Evolutionary conservation across 2,888 invertebrate genomes (phyloP).

Genomic region (Melipona beecheii): DNA sequence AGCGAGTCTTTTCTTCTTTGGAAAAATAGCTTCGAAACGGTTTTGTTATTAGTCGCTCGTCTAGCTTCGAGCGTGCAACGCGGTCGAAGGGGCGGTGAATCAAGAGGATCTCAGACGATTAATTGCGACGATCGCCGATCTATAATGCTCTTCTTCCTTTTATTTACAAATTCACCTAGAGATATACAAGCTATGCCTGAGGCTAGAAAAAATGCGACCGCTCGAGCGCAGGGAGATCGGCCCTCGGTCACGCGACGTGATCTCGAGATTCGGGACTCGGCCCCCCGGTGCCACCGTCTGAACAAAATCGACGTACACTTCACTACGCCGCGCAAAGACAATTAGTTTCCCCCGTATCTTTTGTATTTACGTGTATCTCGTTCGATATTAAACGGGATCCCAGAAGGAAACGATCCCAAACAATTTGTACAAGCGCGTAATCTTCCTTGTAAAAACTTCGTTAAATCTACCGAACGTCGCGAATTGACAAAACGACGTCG

Average conservation of each 20-base stretch:
- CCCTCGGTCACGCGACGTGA: neutral
- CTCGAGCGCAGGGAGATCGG: slow-evolving; percentile 63
- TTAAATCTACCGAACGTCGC: neutral
- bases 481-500: neutral
- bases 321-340: slow-evolving; percentile 21
- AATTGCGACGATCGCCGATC: slow-evolving; percentile 51
- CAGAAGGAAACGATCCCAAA: slow-evolving; percentile 19
- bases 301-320: slow-evolving; percentile 23
- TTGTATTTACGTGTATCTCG: neutral
- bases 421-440: neutral
- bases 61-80: slow-evolving; percentile 2
- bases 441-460: slow-evolving; percentile 24
- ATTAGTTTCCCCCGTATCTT: neutral
- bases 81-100: slow-evolving; percentile 12
- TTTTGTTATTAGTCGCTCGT: slow-evolving; percentile 3
- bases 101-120: slow-evolving; percentile 22
- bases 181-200: slow-evolving; percentile 68
- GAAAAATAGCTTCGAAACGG: slow-evolving; percentile 53
- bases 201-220: slow-evolving; percentile 69
- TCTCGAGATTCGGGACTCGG: slow-evolving; percentile 2
- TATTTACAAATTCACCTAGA: slow-evolving; percentile 70
- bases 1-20: slow-evolving; percentile 51
- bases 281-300: slow-evolving; percentile 10
- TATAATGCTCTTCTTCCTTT: slow-evolving; percentile 28
- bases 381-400: neutral